These are phyloP conservation scores for Drosophila cognata DNA, from an alignment of 2,888 invertebrate genomes.

Conservation along the genomic window DNA sequence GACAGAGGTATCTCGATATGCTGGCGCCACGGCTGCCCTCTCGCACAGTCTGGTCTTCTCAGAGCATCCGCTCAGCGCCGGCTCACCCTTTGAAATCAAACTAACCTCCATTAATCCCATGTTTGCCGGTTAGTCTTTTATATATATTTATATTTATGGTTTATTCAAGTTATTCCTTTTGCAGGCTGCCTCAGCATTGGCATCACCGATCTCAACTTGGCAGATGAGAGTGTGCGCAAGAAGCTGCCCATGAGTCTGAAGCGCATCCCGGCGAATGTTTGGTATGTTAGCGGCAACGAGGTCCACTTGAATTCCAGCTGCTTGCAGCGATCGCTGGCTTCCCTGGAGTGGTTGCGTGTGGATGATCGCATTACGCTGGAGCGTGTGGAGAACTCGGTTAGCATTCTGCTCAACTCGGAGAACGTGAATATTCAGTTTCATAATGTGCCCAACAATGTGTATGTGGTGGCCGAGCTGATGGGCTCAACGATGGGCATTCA, in stretches of 20 bases:
- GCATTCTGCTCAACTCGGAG: slow-evolving; percentile 93
- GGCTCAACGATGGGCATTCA: slow-evolving; percentile 92
- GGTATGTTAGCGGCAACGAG: slow-evolving; percentile 87
- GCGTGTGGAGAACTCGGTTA: slow-evolving; percentile 88
- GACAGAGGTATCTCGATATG: slow-evolving; percentile 83
- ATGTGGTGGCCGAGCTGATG: slow-evolving; percentile 92
- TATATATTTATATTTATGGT: not conserved
- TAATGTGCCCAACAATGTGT: slow-evolving; percentile 92
- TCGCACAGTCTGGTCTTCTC: slow-evolving; percentile 85
- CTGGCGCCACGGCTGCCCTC: slow-evolving; percentile 81
- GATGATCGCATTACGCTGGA: slow-evolving; percentile 92
- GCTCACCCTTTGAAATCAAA: slow-evolving; percentile 85
- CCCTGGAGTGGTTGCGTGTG: slow-evolving; percentile 92
- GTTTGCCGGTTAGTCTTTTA: slow-evolving; percentile 80
- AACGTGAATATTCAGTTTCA: slow-evolving; percentile 91
- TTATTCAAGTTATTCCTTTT: not conserved
- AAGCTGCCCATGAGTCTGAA: slow-evolving; percentile 88
- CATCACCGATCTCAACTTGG: slow-evolving; percentile 89
- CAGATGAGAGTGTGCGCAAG: slow-evolving; percentile 88
- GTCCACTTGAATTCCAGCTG: slow-evolving; percentile 89
- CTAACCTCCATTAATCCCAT: slow-evolving; percentile 84
- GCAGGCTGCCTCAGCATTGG: slow-evolving; percentile 92
- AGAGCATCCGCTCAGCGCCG: slow-evolving; percentile 83
- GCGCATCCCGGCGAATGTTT: slow-evolving; percentile 88
- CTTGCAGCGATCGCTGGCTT: slow-evolving; percentile 88